Base-by-base conservation (phyloP, 2,797 vertebrate genomes). In the Girardinus metallicus region DNA sequence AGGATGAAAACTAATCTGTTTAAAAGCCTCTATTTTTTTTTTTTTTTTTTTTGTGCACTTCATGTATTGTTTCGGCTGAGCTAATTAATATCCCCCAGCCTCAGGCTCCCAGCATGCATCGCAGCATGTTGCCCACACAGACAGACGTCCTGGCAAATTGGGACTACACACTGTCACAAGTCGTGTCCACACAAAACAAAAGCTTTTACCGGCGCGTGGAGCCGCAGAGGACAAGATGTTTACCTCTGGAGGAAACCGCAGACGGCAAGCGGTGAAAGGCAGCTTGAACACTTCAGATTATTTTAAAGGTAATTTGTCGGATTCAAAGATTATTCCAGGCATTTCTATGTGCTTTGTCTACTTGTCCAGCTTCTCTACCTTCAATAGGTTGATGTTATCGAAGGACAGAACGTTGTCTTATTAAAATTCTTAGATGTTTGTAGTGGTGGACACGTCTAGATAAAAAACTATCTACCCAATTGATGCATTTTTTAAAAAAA, bases 71-170 rank as follows among this genome's bases (percentile, higher is more conserved):
- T 91, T 89, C 85, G 83, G 85, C 57, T 73, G 55, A 88, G 85
- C 80, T 91, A 92, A 92, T 92, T 91, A 87, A 90, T 91, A 91
- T 92, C 79, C 85, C 60, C 75, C 23, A 76, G 92, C 92, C 90
- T 86, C 85, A n/a, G 89, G 92, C 89, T 88, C 93, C 91, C 90
- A 91, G 88, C 84, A 91, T 93, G 91, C 86, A 87, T 93, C 90
- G 43, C 91, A 89, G 86, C 89, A 85, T 89, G 90, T 81, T 86
- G 86, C 85, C 86, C 81, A 88, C 83, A 81, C 83, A 91, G 86
- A 81, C 84, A 94, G 90, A 88, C 91, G 85, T 90, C 87, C 85
- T 89, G 92, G 89, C 79, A 88, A 89, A 88, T 62, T 77, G 75
- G 84, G 79, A 80, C 74, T 75, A 71, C 60, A 57, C 26, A 83